phyloP scores from a whole-genome alignment of 1,140 invertebrate species.

The Tribolium madens region DNA sequence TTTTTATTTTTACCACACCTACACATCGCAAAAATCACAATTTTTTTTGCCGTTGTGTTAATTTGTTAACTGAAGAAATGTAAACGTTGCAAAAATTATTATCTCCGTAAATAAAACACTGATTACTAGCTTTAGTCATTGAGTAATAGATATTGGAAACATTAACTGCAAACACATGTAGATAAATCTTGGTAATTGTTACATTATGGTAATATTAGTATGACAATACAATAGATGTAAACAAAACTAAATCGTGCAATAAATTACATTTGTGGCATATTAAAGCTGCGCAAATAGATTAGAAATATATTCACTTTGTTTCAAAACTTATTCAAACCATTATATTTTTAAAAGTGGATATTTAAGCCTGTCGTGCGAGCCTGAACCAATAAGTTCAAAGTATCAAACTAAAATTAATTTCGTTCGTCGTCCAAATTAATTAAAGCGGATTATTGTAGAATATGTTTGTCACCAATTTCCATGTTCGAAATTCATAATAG shows the following conservation, averaged over 20 bases:
- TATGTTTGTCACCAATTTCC: background rate
- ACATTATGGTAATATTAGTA: background rate
- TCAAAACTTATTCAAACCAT: too few relatives aligned
- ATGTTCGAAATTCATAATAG: slow-evolving; percentile 16
- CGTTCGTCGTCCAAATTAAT: background rate
- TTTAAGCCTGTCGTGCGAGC: background rate
- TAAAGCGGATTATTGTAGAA: background rate
- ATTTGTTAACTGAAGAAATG: too few relatives aligned
- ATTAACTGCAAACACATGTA: background rate
- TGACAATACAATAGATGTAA: background rate
- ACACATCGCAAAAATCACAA: too few relatives aligned
- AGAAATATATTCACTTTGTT: too few relatives aligned
- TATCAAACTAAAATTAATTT: background rate
- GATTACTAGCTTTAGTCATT: background rate
- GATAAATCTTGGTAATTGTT: background rate
- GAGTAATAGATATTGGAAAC: background rate
- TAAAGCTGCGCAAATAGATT: too few relatives aligned
- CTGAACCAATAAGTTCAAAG: background rate
- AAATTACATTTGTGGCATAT: background rate
- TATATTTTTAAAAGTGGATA: too few relatives aligned
- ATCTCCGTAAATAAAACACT: too few relatives aligned
- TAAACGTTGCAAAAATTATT: too few relatives aligned
- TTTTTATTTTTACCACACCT: too few relatives aligned
- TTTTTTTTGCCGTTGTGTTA: too few relatives aligned
- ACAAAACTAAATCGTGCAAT: background rate